These are phyloP conservation scores for Lamprologus tigripictilis DNA, from an alignment of 2,113 vertebrate genomes.

Conservation along the genomic window DNA sequence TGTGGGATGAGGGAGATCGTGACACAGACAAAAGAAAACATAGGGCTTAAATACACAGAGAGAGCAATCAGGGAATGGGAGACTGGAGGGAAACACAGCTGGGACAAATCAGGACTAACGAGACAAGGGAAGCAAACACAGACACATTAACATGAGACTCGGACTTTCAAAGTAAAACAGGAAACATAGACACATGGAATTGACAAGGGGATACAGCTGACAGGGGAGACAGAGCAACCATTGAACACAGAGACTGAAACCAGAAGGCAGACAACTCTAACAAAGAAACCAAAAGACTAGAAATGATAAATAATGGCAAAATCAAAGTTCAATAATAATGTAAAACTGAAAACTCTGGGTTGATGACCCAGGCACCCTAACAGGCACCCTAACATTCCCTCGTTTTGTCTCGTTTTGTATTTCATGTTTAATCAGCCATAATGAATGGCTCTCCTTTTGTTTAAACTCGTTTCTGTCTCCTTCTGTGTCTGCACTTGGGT, in stretches of 20 bases:
- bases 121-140: neutral
- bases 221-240: neutral
- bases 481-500: neutral
- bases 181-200: neutral
- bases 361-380: neutral
- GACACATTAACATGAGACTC: neutral
- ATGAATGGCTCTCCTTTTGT: neutral
- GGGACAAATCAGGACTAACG: neutral
- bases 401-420: rapidly evolving
- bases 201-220: neutral
- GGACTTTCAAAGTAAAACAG: neutral
- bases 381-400: neutral
- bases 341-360: neutral
- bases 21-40: neutral
- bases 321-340: neutral
- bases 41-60: neutral
- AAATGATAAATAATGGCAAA: neutral
- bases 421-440: neutral
- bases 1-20: neutral
- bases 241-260: neutral
- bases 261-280: neutral
- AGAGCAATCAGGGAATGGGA: neutral
- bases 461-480: neutral
- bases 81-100: neutral
- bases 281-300: neutral